Conservation (phyloP, 37 sponge, comb jelly and placozoan genomes). For the Oopsacas minuta region DNA sequence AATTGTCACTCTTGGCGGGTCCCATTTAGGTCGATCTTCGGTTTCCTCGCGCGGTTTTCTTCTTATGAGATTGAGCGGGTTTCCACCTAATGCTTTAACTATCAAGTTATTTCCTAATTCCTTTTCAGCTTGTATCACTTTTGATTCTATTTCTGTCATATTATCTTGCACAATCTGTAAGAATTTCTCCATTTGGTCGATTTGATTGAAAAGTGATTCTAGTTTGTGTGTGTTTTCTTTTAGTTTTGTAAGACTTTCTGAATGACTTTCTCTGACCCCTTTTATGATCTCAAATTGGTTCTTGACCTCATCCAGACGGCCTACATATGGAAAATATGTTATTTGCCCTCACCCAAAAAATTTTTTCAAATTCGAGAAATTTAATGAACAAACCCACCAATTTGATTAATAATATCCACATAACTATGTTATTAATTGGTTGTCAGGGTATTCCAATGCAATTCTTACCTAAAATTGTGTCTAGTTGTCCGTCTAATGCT, state of each 20-base stretch:
- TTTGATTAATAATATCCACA: too few species aligned
- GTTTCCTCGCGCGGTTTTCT: background rate
- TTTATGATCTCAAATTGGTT: constrained; percentile 6
- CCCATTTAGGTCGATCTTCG: background rate
- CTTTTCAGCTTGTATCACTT: background rate
- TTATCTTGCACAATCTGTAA: background rate
- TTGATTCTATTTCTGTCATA: background rate
- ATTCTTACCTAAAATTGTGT: background rate
- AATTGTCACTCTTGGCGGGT: background rate
- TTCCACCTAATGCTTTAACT: background rate
- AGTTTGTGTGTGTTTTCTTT: background rate
- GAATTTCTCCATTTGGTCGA: constrained; percentile 10
- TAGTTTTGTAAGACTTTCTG: background rate
- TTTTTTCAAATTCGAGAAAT: too few species aligned
- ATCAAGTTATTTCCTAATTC: background rate
- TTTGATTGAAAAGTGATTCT: background rate
- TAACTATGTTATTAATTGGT: too few species aligned
- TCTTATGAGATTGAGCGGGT: background rate
- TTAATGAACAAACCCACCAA: too few species aligned
- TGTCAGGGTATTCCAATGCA: too few species aligned
- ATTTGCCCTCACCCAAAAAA: too few species aligned
- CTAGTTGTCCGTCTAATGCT: constrained; percentile 16
- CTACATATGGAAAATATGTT: background rate
- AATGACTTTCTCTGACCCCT: background rate
- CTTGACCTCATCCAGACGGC: background rate